Evolutionary conservation across 2,888 invertebrate genomes (phyloP), one percentile per base, ranked within the genome.

Genomic region (Lobophora halterata): DNA sequence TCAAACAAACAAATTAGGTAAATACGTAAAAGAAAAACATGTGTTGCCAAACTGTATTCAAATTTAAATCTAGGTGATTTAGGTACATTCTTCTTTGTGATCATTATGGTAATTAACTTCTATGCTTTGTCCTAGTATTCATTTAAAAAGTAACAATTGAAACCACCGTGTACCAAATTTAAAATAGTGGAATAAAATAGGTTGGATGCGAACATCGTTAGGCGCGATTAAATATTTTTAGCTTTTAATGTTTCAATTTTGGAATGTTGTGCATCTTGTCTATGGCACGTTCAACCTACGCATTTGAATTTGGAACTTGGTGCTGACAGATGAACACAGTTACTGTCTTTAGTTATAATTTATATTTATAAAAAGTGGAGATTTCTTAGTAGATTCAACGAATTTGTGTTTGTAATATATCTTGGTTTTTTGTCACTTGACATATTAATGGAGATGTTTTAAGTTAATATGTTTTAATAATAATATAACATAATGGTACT

Each of bases 131-230:
- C 42, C 37, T 39, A 39, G 44, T 43, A 38, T 26, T 41, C 36
- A 29, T 39, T 24, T 32, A 21, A 36, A 48, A 40, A 36, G 38
- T 42, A 55, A 58, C 54, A 59, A 57, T 57, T 53, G 53, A 51
- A 55, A 51, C 36, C 28, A 41, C 43, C 53, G 47, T 46, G 49
- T 52, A 56, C 58, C 47, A 56, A 50, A 55, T 57, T 55, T 56
- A 48, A 55, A 60, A 53, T 47, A 46, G 45, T 42, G 44, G 40
- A 55, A 51, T 41, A 50, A 60, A 55, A 51, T 56, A 50, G 55
- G 55, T 57, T 47, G 50, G 37, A 41, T 51, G 37, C 37, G 32
- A 37, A 41, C 41, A 30, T 38, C 34, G 18, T 12, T 19, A 12
- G 46, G 39, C 8, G 37, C 24, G 41, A 48, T 10, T 21, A 27